Percentiles rank a stretch among this genome's conserved stretches.
phyloP scores from a whole-genome alignment of 2,888 invertebrate species.

The Arge pagana region DNA sequence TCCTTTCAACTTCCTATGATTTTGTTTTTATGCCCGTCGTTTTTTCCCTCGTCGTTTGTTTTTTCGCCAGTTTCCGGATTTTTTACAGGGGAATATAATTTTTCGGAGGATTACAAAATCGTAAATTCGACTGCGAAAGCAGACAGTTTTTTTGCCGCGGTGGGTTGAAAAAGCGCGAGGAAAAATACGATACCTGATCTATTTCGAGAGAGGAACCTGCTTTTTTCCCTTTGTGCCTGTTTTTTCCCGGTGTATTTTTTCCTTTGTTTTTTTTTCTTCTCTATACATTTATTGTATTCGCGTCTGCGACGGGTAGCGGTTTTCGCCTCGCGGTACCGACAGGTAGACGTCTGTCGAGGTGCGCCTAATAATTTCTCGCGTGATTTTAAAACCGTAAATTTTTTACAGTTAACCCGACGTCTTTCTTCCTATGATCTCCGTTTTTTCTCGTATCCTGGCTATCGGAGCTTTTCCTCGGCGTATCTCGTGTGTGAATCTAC shows the following conservation, averaged over 20 bases:
- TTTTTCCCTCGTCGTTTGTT: too few species aligned
- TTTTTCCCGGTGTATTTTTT: not conserved
- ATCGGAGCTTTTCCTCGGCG: constrained; percentile 37
- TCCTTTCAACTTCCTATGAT: too few species aligned
- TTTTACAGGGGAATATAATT: constrained; percentile 6
- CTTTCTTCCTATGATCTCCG: not conserved
- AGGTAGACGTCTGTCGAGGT: constrained; percentile 1
- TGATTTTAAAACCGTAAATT: constrained; percentile 22
- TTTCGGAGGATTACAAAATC: constrained; percentile 14
- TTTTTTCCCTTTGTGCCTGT: not conserved
- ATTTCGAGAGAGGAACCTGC: not conserved
- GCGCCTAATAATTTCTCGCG: constrained; percentile 19
- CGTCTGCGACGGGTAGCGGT: too few species aligned
- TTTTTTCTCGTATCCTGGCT: constrained; percentile 13
- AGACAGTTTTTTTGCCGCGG: constrained; percentile 7
- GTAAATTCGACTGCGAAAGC: constrained; percentile 13
- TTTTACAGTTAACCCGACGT: constrained; percentile 13
- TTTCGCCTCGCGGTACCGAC: too few species aligned
- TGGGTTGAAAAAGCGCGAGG: constrained; percentile 15
- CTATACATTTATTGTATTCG: too few species aligned
- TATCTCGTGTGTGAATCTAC: constrained; percentile 32
- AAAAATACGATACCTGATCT: constrained; percentile 6
- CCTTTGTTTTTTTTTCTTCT: constrained; percentile 5
- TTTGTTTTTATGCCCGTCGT: too few species aligned
- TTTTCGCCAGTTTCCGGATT: not conserved